These are phyloP conservation scores for Latrodectus geometricus DNA, from an alignment of 1,140 invertebrate genomes.

Conservation along the genomic window DNA sequence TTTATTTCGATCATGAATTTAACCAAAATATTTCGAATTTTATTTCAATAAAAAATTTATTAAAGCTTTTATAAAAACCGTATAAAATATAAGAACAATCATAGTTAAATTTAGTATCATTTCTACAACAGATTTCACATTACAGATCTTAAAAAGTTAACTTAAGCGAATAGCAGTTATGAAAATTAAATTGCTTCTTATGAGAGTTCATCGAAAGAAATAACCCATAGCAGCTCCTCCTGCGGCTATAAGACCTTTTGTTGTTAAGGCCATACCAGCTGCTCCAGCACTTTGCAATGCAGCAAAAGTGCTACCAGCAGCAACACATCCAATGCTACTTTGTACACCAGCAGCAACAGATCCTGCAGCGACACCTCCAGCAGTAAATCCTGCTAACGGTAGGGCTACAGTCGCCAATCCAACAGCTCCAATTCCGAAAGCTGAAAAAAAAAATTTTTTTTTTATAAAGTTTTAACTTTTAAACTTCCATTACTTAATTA, in stretches of 20 bases:
- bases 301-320: constrained; percentile 32
- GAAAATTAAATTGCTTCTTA: no score
- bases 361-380: constrained; percentile 16
- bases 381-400: neutral
- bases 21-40: no score
- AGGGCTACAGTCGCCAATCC: neutral
- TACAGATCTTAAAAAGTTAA: no score
- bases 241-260: neutral
- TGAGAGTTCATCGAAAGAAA: neutral
- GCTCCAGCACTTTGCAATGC: constrained; percentile 31
- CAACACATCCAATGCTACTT: neutral
- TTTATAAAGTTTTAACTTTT: neutral
- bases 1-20: no score
- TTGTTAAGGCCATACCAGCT: neutral
- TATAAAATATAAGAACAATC: no score
- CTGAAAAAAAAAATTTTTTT: neutral
- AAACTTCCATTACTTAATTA: neutral
- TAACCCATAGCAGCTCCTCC: neutral
- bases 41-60: no score
- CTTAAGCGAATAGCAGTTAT: no score
- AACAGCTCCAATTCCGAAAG: neutral
- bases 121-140: no score
- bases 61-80: no score
- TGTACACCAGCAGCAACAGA: constrained; percentile 23
- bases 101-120: no score